A percentile compares a stretch with the other conserved stretches of the same genome.
Evolutionary conservation across 2,113 vertebrate species (phyloP).

Genomic region (Leucoraja erinaceus): DNA sequence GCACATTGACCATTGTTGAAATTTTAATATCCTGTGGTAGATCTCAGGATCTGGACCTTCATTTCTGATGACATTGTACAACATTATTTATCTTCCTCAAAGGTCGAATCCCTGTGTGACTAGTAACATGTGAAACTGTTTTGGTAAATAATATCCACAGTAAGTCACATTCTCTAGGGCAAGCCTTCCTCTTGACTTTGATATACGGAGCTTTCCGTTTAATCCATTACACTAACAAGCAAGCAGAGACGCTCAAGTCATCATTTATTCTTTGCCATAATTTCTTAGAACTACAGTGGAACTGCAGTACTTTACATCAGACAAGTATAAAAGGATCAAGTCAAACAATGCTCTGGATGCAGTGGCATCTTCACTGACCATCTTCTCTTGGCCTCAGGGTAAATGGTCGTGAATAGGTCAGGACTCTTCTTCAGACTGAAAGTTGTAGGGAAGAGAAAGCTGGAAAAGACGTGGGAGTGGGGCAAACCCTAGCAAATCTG

Average conservation of each 20-base stretch:
- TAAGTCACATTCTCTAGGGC: background rate
- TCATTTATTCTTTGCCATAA: background rate
- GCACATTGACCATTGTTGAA: background rate
- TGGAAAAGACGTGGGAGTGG: too few species aligned
- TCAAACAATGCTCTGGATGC: background rate
- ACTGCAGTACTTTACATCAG: background rate
- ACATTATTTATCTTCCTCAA: background rate
- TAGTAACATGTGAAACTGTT: background rate
- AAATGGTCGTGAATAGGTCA: background rate
- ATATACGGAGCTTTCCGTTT: background rate
- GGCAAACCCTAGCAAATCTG: too few species aligned
- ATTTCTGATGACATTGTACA: background rate
- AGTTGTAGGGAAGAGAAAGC: too few species aligned
- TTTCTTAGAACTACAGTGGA: background rate
- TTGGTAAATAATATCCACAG: background rate
- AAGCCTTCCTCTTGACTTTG: background rate
- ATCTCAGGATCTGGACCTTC: background rate
- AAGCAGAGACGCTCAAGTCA: background rate
- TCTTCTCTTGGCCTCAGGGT: background rate
- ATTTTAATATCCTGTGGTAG: background rate
- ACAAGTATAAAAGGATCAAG: background rate
- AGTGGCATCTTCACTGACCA: background rate
- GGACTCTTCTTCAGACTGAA: too few species aligned
- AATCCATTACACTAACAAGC: background rate
- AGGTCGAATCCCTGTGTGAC: background rate